phyloP scores from a whole-genome alignment of 2,888 invertebrate genomes.

The Pimpla rufipes region DNA sequence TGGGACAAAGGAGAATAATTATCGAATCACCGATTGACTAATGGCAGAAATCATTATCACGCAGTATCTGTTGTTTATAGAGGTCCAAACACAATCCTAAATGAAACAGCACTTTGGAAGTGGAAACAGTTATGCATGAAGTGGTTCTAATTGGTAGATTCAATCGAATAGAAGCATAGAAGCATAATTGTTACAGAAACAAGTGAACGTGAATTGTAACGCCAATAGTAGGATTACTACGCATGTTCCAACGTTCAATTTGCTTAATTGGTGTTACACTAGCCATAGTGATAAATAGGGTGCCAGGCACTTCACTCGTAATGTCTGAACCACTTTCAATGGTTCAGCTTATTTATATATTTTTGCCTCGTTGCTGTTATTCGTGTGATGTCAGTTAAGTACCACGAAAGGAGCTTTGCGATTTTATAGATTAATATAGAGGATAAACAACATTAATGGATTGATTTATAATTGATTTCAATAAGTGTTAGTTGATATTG shows the following conservation, averaged over 20 bases:
- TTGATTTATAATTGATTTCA: too few species aligned
- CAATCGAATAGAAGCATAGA: neutral
- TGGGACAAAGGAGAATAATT: too few species aligned
- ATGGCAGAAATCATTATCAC: neutral
- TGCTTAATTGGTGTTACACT: neutral
- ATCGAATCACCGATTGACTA: too few species aligned
- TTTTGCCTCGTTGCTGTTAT: too few species aligned
- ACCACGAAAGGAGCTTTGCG: too few species aligned
- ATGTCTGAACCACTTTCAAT: too few species aligned
- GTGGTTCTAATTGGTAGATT: neutral
- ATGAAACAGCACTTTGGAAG: neutral
- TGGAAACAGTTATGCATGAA: neutral
- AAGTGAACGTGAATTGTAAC: neutral
- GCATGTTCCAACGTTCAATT: neutral
- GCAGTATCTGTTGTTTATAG: neutral
- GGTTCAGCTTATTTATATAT: too few species aligned
- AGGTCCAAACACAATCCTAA: neutral
- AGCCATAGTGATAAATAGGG: neutral
- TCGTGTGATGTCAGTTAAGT: too few species aligned
- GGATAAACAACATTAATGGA: too few species aligned
- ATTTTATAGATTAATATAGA: too few species aligned
- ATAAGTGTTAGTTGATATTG: too few species aligned
- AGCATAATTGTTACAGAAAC: neutral
- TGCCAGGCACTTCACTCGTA: too few species aligned
- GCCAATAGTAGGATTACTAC: neutral